A percentile compares a stretch with the other conserved stretches of the same genome.
phyloP scores from a whole-genome alignment of 2,113 vertebrate species.

The Neomonachus schauinslandi region DNA sequence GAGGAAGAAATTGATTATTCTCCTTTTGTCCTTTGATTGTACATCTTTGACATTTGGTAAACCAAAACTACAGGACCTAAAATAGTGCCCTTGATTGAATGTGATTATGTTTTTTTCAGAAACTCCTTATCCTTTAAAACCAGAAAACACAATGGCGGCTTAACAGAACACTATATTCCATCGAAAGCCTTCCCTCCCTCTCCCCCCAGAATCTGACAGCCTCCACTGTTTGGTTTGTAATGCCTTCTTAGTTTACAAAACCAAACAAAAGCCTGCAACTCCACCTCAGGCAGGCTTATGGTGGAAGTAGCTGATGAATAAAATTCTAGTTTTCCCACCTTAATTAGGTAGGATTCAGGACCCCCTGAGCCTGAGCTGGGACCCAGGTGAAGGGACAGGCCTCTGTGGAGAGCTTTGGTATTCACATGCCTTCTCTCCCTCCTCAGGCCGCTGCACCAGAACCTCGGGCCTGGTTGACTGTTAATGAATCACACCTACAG shows the following conservation, averaged over 20 bases:
- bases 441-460: no score
- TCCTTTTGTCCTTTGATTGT: neutral
- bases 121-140: constrained; percentile 5
- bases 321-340: neutral
- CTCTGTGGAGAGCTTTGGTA: neutral
- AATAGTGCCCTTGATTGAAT: neutral
- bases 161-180: neutral
- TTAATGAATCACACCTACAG: neutral
- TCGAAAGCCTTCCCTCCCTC: neutral
- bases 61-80: neutral
- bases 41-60: constrained; percentile 37
- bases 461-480: no score
- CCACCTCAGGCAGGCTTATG: neutral
- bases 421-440: neutral
- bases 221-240: neutral
- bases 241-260: neutral
- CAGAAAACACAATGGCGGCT: neutral
- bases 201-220: neutral
- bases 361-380: neutral
- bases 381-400: neutral
- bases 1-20: neutral
- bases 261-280: neutral
- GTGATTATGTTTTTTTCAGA: neutral
- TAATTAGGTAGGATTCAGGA: neutral
- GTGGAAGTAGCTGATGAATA: neutral